Base-by-base conservation (phyloP, 2,113 vertebrate genomes). In the Ophthalmolycus amberensis region DNA sequence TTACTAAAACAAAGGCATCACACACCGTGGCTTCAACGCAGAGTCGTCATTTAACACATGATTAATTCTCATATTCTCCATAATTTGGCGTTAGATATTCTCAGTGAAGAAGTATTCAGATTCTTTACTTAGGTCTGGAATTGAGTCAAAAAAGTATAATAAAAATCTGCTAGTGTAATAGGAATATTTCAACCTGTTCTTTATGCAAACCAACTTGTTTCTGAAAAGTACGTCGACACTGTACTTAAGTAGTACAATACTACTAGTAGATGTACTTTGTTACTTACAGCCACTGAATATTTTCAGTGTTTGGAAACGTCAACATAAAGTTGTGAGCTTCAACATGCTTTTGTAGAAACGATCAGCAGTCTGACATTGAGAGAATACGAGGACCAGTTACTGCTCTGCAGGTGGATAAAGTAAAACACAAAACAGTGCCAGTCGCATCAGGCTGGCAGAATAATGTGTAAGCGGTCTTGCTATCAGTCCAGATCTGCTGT, bases 401-500 rank as follows among this genome's bases (percentile, higher is more conserved):
- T 3, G 46, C 18, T 37, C 42, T 46, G 18, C 40, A 66, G 66
- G 20, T 12, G 48, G 44, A 71, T 34, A 11, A 37, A 44, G 14
- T 46, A 29, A 29, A 69, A 58, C 50, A 32, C 10, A 29, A 27
- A 42, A n/a, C 22, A 1, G 15, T 42, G 46, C 22, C 68, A 58
- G 56, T 20, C 5, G 44, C 15, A 27, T 52, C 62, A 66, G 63
- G 48, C 46, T 38, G 80, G 62, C 59, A 72, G 48, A 63, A 34
- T 67, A 20, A 70, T 34, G 46, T 60, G 73, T 82, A 44, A 67
- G 75, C n/a, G 9, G 34, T 40, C 40, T 60, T 65, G 32, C 29
- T 70, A 75, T 93, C 85, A 25, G 70, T 65, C 15, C 76, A 80
- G 83, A 93, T 91, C 86, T 77, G 67, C 82, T 89, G 74, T 40